These are phyloP conservation scores for Hippolais icterina DNA, from an alignment of 2,113 vertebrate genomes.

Conservation along the genomic window DNA sequence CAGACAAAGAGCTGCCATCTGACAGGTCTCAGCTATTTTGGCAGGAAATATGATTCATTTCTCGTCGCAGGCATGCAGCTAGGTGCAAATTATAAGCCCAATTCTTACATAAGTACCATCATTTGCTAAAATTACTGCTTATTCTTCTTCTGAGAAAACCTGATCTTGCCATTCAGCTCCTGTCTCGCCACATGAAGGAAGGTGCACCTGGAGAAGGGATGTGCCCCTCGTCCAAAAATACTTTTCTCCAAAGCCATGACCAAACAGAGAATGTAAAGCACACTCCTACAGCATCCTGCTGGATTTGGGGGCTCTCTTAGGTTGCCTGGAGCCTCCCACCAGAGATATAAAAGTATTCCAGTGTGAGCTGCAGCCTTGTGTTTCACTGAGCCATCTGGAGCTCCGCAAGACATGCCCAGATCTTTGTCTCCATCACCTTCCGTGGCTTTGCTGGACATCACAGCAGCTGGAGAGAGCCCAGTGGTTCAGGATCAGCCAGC, in stretches of 20 bases:
- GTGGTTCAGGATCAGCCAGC: not conserved
- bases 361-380: not conserved
- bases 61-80: not conserved
- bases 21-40: conserved; percentile 23
- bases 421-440: fast-evolving
- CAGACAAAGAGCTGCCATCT: not conserved
- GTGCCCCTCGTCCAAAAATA: not conserved
- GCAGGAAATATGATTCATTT: conserved; percentile 7
- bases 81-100: conserved; percentile 8
- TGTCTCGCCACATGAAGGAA: not conserved
- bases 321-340: conserved; percentile 48
- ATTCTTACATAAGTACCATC: not conserved
- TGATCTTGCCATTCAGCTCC: not conserved
- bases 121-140: not conserved
- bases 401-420: not conserved
- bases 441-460: not conserved
- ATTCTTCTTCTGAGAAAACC: not conserved
- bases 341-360: conserved; percentile 44
- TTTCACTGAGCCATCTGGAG: conserved; percentile 6
- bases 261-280: not conserved
- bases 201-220: not conserved
- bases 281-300: not conserved
- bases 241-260: not conserved
- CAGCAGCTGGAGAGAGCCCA: not conserved
- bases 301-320: conserved; percentile 10